These are phyloP conservation scores for Peromyscus leucopus DNA, from an alignment of 2,113 vertebrate species.

Conservation along the genomic window DNA sequence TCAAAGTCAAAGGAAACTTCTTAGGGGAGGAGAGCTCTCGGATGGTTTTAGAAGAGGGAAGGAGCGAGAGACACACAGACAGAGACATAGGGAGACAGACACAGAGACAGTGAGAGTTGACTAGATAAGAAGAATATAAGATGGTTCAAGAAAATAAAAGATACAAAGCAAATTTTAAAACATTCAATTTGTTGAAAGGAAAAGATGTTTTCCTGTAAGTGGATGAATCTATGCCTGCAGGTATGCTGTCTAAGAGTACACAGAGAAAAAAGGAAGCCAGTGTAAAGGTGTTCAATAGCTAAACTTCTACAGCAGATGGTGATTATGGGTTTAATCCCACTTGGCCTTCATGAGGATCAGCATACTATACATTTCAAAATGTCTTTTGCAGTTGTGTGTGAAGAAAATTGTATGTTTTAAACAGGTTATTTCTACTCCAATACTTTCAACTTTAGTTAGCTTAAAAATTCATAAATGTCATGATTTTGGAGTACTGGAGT, in stretches of 20 bases:
- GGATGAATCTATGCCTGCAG: background rate
- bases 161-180: background rate
- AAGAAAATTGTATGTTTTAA: background rate
- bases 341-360: background rate
- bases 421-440: background rate
- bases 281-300: background rate
- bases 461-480: background rate
- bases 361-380: background rate
- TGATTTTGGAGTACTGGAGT: background rate
- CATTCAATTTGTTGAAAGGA: background rate
- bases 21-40: background rate
- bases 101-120: background rate
- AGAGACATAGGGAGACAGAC: background rate
- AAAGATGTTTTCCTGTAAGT: background rate
- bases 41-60: background rate
- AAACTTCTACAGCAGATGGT: background rate
- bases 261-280: background rate
- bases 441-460: background rate
- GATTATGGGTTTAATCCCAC: background rate
- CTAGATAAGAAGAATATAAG: background rate
- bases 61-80: background rate
- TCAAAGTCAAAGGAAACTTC: background rate
- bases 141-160: background rate
- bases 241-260: background rate
- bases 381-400: background rate